phyloP scores from a whole-genome alignment of 2,797 vertebrate species.

The Pteronotus mesoamericanus region DNA sequence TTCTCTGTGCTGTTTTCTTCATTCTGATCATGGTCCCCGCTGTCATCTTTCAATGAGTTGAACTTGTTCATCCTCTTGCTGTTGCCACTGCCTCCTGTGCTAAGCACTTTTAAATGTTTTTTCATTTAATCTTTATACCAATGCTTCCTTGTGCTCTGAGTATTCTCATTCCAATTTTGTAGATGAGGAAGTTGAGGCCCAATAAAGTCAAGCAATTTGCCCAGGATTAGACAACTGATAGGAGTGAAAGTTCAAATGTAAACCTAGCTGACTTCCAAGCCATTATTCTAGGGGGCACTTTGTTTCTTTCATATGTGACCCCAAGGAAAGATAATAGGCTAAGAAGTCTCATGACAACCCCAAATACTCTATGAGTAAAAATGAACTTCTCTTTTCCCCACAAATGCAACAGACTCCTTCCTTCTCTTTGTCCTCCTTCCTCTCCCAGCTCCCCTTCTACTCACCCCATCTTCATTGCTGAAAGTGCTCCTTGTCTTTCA shows the following conservation, averaged over 20 bases:
- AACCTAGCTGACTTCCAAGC: background rate
- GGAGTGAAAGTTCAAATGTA: background rate
- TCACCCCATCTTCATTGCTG: background rate
- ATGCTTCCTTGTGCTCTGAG: background rate
- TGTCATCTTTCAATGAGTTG: slow-evolving; percentile 89
- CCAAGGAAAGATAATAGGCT: background rate
- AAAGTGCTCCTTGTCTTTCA: background rate
- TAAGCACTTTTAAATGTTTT: too few relatives aligned
- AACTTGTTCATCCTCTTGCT: too few relatives aligned
- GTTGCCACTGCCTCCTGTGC: too few relatives aligned
- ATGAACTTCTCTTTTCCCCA: background rate
- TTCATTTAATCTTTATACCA: background rate
- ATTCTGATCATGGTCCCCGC: slow-evolving; percentile 88
- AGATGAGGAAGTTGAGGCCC: too few relatives aligned
- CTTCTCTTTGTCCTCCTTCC: background rate
- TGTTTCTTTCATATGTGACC: background rate
- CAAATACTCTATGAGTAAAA: background rate
- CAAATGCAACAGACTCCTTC: background rate
- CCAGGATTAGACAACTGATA: background rate
- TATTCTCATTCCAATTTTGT: background rate
- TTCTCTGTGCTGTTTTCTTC: slow-evolving; percentile 90
- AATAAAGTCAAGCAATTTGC: background rate
- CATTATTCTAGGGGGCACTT: background rate
- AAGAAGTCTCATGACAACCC: too few relatives aligned
- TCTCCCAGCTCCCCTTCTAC: background rate